Evolutionary conservation across 2,113 vertebrate species (phyloP).

Genomic region (Piprites chloris): DNA sequence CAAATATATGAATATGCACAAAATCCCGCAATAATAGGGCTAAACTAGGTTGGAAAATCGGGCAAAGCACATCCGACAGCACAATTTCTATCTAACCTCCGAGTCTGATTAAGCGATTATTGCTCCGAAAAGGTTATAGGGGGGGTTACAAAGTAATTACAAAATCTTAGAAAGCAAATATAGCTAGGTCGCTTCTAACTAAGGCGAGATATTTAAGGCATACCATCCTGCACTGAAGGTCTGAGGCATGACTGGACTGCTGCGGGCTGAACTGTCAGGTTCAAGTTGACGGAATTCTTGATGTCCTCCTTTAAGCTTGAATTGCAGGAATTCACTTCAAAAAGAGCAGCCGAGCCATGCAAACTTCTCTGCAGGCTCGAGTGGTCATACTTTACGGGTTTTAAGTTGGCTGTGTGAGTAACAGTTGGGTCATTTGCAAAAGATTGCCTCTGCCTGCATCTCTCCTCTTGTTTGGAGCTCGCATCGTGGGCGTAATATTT

Average conservation of each 20-base stretch:
- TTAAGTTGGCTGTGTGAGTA: slow-evolving; percentile 67
- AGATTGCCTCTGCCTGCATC: slow-evolving; percentile 70
- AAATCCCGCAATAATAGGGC: not conserved
- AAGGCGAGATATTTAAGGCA: slow-evolving; percentile 53
- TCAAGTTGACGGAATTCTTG: slow-evolving; percentile 83
- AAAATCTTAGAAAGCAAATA: not conserved
- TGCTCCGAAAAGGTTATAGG: not conserved
- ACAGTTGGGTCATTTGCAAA: slow-evolving; percentile 74
- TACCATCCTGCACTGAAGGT: slow-evolving; percentile 88
- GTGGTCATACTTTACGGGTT: slow-evolving; percentile 78
- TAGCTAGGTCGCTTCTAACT: not conserved
- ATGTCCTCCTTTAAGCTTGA: slow-evolving; percentile 74
- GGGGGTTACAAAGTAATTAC: not conserved
- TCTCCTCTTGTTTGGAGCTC: slow-evolving; percentile 76
- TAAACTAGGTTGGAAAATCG: not conserved
- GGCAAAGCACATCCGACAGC: not conserved
- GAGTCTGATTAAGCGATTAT: not conserved
- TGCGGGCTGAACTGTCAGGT: slow-evolving; percentile 79
- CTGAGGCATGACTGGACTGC: slow-evolving; percentile 81
- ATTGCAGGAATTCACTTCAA: slow-evolving; percentile 74
- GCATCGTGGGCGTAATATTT: slow-evolving; percentile 80
- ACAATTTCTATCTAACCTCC: not conserved
- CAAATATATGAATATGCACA: not conserved
- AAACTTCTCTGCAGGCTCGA: slow-evolving; percentile 75
- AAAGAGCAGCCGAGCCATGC: slow-evolving; percentile 73